These are phyloP conservation scores for Ephydatia muelleri DNA, from an alignment of 37 sponge, comb jelly and placozoan species.

Conservation along the genomic window DNA sequence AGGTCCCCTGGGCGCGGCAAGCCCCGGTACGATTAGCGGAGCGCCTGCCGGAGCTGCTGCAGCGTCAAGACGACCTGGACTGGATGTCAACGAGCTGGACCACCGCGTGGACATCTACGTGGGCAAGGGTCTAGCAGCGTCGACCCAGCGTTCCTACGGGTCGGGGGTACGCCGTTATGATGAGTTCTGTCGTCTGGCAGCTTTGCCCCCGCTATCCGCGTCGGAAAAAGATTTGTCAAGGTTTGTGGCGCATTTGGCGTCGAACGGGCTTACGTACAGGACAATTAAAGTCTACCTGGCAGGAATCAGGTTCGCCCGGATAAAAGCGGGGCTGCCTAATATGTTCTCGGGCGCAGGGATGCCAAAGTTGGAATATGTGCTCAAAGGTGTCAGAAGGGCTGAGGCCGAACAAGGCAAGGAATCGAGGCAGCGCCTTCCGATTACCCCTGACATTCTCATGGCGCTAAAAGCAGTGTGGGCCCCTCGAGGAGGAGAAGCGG, in stretches of 20 bases:
- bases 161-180: slow-evolving; percentile 1
- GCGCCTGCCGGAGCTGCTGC: slow-evolving; percentile 8
- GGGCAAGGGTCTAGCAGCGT: slow-evolving; percentile 21
- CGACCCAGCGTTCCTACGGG: slow-evolving; percentile 9
- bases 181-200: not conserved
- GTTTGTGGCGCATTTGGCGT: slow-evolving; percentile 34
- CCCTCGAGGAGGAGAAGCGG: not conserved
- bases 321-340: slow-evolving; percentile 6
- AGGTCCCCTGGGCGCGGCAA: slow-evolving; percentile 9
- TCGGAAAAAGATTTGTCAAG: slow-evolving; percentile 2
- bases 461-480: slow-evolving; percentile 16
- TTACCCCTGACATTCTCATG: slow-evolving; percentile 15
- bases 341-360: slow-evolving; percentile 14
- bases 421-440: slow-evolving; percentile 10
- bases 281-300: slow-evolving; percentile 57
- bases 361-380: slow-evolving; percentile 40
- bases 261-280: not conserved
- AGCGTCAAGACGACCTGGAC: slow-evolving; percentile 3
- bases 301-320: slow-evolving; percentile 40
- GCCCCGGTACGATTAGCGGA: not conserved
- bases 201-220: slow-evolving; percentile 4
- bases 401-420: slow-evolving; percentile 3
- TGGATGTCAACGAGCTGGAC: slow-evolving; percentile 37
- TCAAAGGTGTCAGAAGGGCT: slow-evolving; percentile 29
- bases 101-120: not conserved